Conservation (phyloP, 1,140 invertebrate species). For the Drosophila punjabiensis region DNA sequence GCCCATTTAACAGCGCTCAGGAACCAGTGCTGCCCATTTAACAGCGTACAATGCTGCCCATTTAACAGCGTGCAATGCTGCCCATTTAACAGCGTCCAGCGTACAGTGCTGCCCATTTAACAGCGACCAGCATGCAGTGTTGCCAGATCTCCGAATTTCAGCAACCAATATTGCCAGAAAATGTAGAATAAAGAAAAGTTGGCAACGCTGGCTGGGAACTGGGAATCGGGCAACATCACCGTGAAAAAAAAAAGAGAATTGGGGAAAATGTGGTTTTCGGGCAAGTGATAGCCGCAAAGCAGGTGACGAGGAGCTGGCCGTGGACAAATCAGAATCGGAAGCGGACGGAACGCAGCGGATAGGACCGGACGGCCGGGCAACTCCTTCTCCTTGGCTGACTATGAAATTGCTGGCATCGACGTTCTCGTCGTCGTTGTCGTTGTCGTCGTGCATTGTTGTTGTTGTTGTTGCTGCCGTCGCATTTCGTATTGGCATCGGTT, state of each 20-base stretch:
- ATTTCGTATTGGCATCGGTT: conserved; percentile 61
- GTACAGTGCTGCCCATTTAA: no score
- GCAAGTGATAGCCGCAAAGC: conserved; percentile 39
- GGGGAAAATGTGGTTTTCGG: conserved; percentile 65
- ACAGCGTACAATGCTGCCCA: no score
- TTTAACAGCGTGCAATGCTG: no score
- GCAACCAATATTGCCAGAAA: no score
- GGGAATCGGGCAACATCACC: conserved; percentile 31
- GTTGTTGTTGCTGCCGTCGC: conserved; percentile 67
- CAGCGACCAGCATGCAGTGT: no score
- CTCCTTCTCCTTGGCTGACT: conserved; percentile 19
- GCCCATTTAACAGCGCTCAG: no score
- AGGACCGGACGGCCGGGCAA: conserved; percentile 15
- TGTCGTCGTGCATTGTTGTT: conserved; percentile 39
- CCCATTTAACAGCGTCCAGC: no score
- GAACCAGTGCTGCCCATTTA: no score
- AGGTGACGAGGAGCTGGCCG: conserved; percentile 34
- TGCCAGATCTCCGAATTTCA: no score
- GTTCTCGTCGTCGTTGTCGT: conserved; percentile 25
- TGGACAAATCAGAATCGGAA: conserved; percentile 25
- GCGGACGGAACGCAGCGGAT: not conserved
- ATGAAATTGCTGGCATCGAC: conserved; percentile 22
- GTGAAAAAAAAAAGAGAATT: conserved; percentile 68
- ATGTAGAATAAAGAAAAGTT: not conserved
- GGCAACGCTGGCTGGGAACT: conserved; percentile 13